These are phyloP conservation scores for Lepidocolaptes lacrymiger DNA, from an alignment of 2,797 vertebrate genomes.

Conservation along the genomic window DNA sequence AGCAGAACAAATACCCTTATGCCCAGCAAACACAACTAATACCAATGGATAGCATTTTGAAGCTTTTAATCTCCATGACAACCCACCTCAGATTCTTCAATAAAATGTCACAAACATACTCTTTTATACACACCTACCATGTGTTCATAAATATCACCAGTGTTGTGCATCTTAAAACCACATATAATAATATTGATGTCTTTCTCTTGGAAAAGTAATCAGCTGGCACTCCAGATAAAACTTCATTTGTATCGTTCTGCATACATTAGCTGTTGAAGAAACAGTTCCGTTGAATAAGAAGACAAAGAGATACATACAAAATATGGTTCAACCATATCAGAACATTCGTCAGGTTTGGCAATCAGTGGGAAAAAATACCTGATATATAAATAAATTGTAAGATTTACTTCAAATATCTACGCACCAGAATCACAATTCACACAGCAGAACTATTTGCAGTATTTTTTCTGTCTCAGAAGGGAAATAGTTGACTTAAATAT, in stretches of 20 bases:
- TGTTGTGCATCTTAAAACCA: conserved; percentile 48
- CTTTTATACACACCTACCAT: conserved; percentile 72
- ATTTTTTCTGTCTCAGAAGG: not conserved
- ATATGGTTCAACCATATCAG: not conserved
- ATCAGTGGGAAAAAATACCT: not conserved
- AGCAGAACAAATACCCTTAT: conserved; percentile 68
- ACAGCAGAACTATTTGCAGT: not conserved
- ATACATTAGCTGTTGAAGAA: conserved; percentile 53
- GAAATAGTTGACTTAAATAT: conserved; percentile 12
- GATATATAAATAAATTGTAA: not conserved
- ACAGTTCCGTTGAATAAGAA: conserved; percentile 8
- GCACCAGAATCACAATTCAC: not conserved
- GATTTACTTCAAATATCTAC: not conserved
- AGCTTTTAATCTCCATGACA: conserved; percentile 85
- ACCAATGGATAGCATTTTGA: conserved; percentile 74
- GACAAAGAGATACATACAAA: conserved; percentile 30
- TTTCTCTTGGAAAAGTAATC: conserved; percentile 68
- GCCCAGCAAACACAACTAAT: conserved; percentile 73
- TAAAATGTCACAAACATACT: conserved; percentile 77
- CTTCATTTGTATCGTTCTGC: conserved; percentile 64
- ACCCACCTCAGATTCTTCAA: conserved; percentile 76
- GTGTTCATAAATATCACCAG: conserved; percentile 78
- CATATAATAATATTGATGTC: conserved; percentile 55
- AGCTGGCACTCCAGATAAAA: conserved; percentile 48
- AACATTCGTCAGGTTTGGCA: not conserved